phyloP scores from a whole-genome alignment of 2,888 invertebrate species.

The Apotomis capreana region DNA sequence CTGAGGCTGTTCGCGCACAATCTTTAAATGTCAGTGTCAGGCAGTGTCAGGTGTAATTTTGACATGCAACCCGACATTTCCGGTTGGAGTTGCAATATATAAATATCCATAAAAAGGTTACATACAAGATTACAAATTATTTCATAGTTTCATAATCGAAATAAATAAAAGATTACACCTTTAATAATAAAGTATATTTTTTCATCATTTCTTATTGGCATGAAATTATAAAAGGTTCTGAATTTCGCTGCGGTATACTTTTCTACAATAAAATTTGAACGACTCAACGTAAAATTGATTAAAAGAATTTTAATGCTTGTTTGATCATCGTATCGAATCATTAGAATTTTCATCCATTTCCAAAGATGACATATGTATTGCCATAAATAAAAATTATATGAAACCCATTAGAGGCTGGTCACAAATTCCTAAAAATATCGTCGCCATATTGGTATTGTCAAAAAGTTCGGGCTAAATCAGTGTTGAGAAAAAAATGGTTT shows the following conservation, averaged over 20 bases:
- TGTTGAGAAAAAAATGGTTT: constrained; percentile 79
- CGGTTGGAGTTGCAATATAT: constrained; percentile 9
- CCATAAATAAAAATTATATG: constrained; percentile 62
- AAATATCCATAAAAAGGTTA: not conserved
- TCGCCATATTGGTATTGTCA: constrained; percentile 85
- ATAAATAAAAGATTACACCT: not conserved
- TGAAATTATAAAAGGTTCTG: too few species aligned
- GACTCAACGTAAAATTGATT: too few species aligned
- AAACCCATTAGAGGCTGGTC: constrained; percentile 70
- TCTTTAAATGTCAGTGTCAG: constrained; percentile 46
- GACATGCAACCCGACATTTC: constrained; percentile 21
- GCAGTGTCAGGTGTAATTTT: constrained; percentile 29
- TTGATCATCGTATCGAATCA: too few species aligned
- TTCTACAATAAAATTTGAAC: too few species aligned
- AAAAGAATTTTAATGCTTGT: too few species aligned
- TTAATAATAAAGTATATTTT: too few species aligned
- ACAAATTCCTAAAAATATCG: constrained; percentile 82
- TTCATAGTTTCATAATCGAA: not conserved
- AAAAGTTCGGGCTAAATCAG: constrained; percentile 75
- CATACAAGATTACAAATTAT: too few species aligned
- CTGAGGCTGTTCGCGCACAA: constrained; percentile 58
- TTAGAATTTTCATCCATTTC: too few species aligned
- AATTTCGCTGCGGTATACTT: too few species aligned
- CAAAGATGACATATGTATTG: constrained; percentile 47
- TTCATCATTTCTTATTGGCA: too few species aligned